phyloP scores from a whole-genome alignment of 2,888 invertebrate genomes.

The Rhimphoctona megacephalus region DNA sequence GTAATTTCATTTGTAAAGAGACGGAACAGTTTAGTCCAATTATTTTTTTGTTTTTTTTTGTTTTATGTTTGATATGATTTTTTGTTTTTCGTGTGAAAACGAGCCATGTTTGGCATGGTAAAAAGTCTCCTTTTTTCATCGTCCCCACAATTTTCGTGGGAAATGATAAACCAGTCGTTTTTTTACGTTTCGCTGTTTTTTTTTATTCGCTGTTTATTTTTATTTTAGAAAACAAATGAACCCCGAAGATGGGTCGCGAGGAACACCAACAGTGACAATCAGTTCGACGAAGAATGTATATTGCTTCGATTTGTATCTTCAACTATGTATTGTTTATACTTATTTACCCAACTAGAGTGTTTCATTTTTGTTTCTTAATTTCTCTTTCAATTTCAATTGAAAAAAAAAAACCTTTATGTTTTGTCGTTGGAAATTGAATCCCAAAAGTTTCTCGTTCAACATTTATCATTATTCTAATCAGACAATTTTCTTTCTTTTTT shows the following conservation, averaged over 20 bases:
- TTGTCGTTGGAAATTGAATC: background rate
- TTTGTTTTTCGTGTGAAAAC: slow-evolving; percentile 5
- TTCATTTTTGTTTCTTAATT: background rate
- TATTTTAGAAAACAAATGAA: slow-evolving; percentile 41
- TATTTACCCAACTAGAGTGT: slow-evolving; percentile 5
- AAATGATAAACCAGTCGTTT: slow-evolving; percentile 17
- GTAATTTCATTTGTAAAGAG: slow-evolving; percentile 60
- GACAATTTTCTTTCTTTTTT: background rate
- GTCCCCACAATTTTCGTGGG: slow-evolving; percentile 1
- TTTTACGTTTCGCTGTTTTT: background rate
- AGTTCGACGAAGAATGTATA: slow-evolving; percentile 62
- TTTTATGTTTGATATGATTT: slow-evolving; percentile 64
- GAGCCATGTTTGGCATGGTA: slow-evolving; percentile 18
- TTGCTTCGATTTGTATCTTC: slow-evolving; percentile 54
- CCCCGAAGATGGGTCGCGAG: slow-evolving; percentile 55
- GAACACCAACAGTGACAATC: slow-evolving; percentile 67
- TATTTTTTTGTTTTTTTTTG: slow-evolving; percentile 29
- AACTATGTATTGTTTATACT: background rate
- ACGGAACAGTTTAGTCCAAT: slow-evolving; percentile 58
- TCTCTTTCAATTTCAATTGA: background rate
- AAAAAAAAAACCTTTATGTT: background rate
- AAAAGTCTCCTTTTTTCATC: slow-evolving; percentile 14
- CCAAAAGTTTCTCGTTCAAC: background rate
- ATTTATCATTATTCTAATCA: slow-evolving; percentile 5
- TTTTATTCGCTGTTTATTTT: slow-evolving; percentile 12